A percentile compares a stretch with the other conserved stretches of the same genome.
Conservation (phyloP, 2,797 vertebrate genomes). For the Pseudochirops cupreus region DNA sequence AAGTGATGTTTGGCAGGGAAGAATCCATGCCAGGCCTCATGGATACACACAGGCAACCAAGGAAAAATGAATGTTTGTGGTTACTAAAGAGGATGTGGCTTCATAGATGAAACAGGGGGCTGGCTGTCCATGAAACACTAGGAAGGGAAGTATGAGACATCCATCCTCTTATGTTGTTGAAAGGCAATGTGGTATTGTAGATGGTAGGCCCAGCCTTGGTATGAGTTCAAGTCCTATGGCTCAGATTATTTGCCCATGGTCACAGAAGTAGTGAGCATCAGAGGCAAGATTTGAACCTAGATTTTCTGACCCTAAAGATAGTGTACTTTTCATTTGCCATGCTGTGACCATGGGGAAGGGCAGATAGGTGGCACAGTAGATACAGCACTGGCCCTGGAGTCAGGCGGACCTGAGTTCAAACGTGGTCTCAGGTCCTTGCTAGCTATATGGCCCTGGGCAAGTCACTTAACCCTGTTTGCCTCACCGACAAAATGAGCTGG, state of each 20-base stretch:
- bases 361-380: accelerated
- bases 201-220: background rate
- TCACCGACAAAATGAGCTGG: background rate
- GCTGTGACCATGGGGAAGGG: background rate
- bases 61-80: background rate
- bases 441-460: background rate
- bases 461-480: background rate
- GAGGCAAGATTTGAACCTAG: background rate
- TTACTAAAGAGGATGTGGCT: background rate
- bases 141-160: background rate
- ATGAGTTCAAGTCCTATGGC: background rate
- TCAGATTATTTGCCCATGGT: background rate
- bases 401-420: background rate
- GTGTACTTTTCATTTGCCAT: background rate
- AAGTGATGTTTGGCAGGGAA: background rate
- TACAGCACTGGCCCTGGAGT: background rate
- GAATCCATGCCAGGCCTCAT: background rate
- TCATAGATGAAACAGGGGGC: background rate
- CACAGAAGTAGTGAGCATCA: background rate
- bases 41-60: background rate
- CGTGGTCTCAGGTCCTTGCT: background rate
- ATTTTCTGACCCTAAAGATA: background rate
- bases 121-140: background rate
- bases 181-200: background rate
- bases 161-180: background rate